Evolutionary conservation across 2,888 invertebrate species (phyloP), one percentile per base, ranked within the genome.

Genomic region (Dynastes maya): DNA sequence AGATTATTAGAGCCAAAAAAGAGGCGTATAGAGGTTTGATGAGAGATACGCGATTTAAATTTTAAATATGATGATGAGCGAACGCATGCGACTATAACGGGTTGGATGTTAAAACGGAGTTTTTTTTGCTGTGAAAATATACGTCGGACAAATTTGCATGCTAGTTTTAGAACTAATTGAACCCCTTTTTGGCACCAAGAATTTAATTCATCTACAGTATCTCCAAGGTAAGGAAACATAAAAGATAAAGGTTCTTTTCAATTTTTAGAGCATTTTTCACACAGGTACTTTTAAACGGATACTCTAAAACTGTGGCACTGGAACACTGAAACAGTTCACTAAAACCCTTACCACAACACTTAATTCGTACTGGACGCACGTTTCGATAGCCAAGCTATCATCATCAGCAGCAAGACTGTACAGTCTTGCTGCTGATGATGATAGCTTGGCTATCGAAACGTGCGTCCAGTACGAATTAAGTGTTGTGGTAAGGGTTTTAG

Each of bases 61-160:
- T 55, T 55, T n/a, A 55, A 55, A 55, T 55, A 55, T 55, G 55
- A 53, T 53, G 53, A 55, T 55, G 55, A 55, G 16, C n/a, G 6
- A 22, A 22, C 16, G 22, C 22, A 55, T 16, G 22, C 22, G n/a
- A 16, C 5, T 16, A 13, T n/a, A 22, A 6, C 5, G 4, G n/a
- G 22, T n/a, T 16, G 55, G 0, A 55, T 8, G n/a, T 2, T 16
- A 22, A 55, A 55, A 6, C 6, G 55, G 22, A 45, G 45, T 45
- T 45, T 45, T 45, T n/a, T 53, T 55, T 55, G 2, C 22, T 55
- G n/a, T 13, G 16, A n/a, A 55, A 55, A 55, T 55, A 55, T 55
- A 55, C 16, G 22, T 4, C 55, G 55, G 9, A 16, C 13, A 22
- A 55, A 55, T 16, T 55, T 55, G 55, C 55, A 16, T 16, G 22